phyloP scores from a whole-genome alignment of 2,113 vertebrate genomes.

The Eclectus roratus region DNA sequence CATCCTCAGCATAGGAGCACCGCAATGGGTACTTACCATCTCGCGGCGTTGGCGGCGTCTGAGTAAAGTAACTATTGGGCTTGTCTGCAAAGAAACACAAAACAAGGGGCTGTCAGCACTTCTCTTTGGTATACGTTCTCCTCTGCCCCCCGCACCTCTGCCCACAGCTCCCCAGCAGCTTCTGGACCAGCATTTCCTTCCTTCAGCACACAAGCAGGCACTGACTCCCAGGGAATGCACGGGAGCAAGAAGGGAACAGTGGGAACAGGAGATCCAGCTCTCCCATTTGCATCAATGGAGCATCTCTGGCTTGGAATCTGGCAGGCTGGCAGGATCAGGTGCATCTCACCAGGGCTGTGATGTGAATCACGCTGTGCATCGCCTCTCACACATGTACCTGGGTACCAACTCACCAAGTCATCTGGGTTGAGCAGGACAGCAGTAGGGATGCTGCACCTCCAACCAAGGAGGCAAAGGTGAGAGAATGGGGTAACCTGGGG shows the following conservation, averaged over 20 bases:
- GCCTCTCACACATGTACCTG: not conserved
- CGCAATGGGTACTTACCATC: constrained; percentile 86
- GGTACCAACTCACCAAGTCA: not conserved
- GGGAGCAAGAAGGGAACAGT: not conserved
- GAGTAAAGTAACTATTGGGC: constrained; percentile 86
- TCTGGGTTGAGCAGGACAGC: not conserved
- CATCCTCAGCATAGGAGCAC: not conserved
- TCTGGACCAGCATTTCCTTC: not conserved
- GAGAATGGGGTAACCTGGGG: not conserved
- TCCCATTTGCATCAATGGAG: not conserved
- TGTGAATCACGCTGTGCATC: not conserved
- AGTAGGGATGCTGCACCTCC: not conserved
- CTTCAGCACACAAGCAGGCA: not conserved
- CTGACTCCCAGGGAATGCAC: accelerated
- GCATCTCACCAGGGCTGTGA: not conserved
- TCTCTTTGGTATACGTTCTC: accelerated
- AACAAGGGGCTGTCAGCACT: not conserved
- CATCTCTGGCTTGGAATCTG: not conserved
- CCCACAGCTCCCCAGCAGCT: not conserved
- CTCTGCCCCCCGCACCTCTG: not conserved
- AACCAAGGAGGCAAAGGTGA: too few species aligned
- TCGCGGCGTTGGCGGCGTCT: constrained; percentile 72
- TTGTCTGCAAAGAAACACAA: constrained; percentile 84
- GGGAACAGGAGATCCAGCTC: not conserved
- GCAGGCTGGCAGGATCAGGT: not conserved